Base-by-base conservation (phyloP, 2,797 vertebrate species). In the Sphenopsis melanotis region DNA sequence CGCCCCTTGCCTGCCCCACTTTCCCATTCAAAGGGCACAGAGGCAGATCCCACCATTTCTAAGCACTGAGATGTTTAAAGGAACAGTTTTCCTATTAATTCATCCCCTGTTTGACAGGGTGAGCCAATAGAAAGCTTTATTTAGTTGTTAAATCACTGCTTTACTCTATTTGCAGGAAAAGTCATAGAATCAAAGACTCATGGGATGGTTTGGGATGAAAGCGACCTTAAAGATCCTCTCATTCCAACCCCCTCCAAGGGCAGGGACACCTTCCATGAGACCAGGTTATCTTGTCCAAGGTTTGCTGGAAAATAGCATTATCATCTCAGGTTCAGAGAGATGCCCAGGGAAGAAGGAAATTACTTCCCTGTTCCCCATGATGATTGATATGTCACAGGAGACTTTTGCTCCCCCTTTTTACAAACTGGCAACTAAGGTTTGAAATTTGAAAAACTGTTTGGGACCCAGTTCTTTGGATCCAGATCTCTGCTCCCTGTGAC, bases 301-400 rank as follows among this genome's bases (percentile, higher is more conserved):
- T 57, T 68, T 88, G 47, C 36, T 79, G 15, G 24, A 80, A 63
- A 37, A 46, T 2, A 18, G 4, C 23, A 9, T 36, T 18, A 12
- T 41, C 20, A 21, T 39, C 22, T 70, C 1, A 1, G n/a, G 37
- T 66, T 44, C 3, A 0, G 21, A 30, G 57, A 52, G 61, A 22
- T 26, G 19, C 6, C 6, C 59, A 55, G 39, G 30, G 37, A 52
- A 57, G 19, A 56, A n/a, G 34, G 30, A 53, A 64, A 44, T 20
- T 2, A 22, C 15, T 75, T 61, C 21, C 21, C 27, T 3, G 0
- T 52, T 63, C 10, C 2, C 32, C 70, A 74, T 2, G 15, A 24
- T 49, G 61, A 29, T 81, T 44, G 24, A 87, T 56, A 64, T 69
- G 18, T 49, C 59, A 27, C 29, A 50, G 56, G 8, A 61, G 17